phyloP scores from a whole-genome alignment of 2,797 vertebrate species.

The Silurus aristotelis region DNA sequence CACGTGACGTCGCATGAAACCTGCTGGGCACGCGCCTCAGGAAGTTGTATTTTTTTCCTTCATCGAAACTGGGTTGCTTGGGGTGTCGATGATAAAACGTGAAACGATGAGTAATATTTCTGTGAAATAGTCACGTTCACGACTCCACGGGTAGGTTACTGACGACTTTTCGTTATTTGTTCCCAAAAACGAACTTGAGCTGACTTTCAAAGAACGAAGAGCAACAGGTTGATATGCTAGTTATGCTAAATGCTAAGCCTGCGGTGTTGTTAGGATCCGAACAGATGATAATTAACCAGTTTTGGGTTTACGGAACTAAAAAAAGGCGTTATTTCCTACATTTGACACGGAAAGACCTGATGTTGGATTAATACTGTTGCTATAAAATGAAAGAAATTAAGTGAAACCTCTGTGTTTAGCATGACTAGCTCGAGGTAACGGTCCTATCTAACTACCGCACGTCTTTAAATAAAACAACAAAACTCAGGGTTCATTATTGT shows the following conservation, averaged over 20 bases:
- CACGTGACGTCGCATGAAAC: conserved; percentile 24
- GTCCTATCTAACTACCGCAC: neutral
- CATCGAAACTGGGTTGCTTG: neutral
- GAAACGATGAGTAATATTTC: conserved; percentile 31
- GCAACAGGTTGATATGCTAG: conserved; percentile 66
- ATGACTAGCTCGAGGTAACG: neutral
- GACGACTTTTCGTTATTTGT: neutral
- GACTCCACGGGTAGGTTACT: conserved; percentile 35
- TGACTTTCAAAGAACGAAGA: neutral
- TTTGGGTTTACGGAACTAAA: neutral
- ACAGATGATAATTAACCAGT: neutral
- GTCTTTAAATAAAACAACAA: neutral
- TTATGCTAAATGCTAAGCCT: conserved; percentile 22
- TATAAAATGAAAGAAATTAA: neutral
- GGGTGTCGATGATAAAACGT: neutral
- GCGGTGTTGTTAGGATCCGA: neutral
- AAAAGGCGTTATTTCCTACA: neutral
- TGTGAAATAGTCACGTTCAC: neutral
- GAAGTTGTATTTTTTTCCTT: conserved; percentile 7
- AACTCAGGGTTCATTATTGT: neutral
- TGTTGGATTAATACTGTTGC: neutral
- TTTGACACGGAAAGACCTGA: neutral
- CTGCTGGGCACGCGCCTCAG: conserved; percentile 27
- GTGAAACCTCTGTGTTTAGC: neutral
- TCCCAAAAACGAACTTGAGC: neutral